Evolutionary conservation across 2,888 invertebrate species (phyloP), one percentile per base, ranked within the genome.

Genomic region (Ormyrus labotus): DNA sequence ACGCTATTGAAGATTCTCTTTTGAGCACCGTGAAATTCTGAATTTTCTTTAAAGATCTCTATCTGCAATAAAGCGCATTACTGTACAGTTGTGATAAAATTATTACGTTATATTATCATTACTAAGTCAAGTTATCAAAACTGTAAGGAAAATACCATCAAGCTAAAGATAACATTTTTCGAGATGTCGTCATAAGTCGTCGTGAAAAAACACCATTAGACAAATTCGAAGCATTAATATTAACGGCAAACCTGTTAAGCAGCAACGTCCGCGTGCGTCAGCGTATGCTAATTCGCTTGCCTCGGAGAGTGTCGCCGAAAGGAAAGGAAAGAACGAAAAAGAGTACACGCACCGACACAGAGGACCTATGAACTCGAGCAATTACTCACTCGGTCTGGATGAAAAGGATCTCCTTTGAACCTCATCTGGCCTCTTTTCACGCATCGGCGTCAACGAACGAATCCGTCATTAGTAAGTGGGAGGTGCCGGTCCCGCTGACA

Each of bases 381-480:
- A 61, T 76, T 76, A 77, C 57, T 77, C 64, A 69, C 48, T 48
- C 34, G 11, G 11, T 11, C 71, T 0, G 61, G 71, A 61, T 71
- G 61, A 61, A 51, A 71, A 61, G 34, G 70, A 67, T 63, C 11
- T 9, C 69, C 72, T 72, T 78, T 67, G 60, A 65, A 65, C 10
- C 7, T 51, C 19, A n/a, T 11, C 9, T 10, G 34, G 11, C 74
- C 69, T 50, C 57, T 72, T 76, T 80, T 80, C 68, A 80, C 51
- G 63, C 69, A 61, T 60, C 68, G 68, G 61, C 78, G 70, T 64
- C 60, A 53, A 74, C 77, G 74, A 67, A 69, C 81, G 69, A 64
- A 81, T 81, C 57, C 65, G 81, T 81, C 78, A 75, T 75, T 78
- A 45, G 77, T 68, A 73, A 77, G 77, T 57, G 64, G 77, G 51